Evolutionary conservation across 1,140 invertebrate genomes (phyloP).

Genomic region (Aphelinus certus): DNA sequence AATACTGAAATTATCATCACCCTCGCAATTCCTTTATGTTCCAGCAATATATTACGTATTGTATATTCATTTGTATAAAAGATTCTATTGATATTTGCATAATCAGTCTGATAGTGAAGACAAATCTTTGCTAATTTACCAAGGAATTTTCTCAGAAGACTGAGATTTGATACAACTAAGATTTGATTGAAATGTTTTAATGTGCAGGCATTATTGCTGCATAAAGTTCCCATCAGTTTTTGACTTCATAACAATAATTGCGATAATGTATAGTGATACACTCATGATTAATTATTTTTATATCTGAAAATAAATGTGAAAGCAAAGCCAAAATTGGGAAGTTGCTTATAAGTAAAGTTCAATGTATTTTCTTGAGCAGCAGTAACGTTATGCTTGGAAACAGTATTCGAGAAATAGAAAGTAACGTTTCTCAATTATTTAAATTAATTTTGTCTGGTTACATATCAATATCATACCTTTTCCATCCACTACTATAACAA

Average conservation of each 20-base stretch:
- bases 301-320: background rate
- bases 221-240: background rate
- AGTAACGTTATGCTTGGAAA: slow-evolving; percentile 1
- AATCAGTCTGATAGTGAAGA: slow-evolving; percentile 16
- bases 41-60: slow-evolving; percentile 9
- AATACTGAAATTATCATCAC: slow-evolving; percentile 31
- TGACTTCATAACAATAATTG: background rate
- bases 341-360: no score
- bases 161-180: background rate
- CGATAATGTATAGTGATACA: background rate
- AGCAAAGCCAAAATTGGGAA: no score
- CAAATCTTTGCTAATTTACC: slow-evolving; percentile 17
- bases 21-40: slow-evolving; percentile 22
- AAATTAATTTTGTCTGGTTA: background rate
- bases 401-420: slow-evolving; percentile 14
- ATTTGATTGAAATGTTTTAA: background rate
- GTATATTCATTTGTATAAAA: slow-evolving; percentile 15
- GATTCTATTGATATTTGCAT: slow-evolving; percentile 14
- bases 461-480: background rate
- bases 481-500: slow-evolving; percentile 28
- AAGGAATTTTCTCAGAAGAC: slow-evolving; percentile 3
- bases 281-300: background rate
- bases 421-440: slow-evolving; percentile 1
- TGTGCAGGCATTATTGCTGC: background rate
- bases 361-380: background rate